Conservation (phyloP, 1,140 invertebrate species). For the Drosophila busckii region DNA sequence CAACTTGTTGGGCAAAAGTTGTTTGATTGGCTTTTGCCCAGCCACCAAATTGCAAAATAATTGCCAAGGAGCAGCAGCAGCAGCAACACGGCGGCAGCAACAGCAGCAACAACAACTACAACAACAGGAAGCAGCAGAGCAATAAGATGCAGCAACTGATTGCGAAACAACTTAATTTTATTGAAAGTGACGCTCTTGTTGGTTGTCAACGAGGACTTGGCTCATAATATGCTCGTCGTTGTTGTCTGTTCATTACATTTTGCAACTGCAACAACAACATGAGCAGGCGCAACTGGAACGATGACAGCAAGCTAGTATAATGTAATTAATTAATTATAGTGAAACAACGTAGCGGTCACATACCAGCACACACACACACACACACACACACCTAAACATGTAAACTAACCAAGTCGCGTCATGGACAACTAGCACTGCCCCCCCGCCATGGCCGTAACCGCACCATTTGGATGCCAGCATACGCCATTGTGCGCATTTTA, state of each 20-base stretch:
- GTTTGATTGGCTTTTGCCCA: conserved; percentile 66
- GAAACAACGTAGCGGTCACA: conserved; percentile 51
- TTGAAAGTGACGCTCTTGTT: conserved; percentile 62
- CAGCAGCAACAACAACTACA: too few species aligned
- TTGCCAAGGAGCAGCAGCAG: conserved; percentile 18
- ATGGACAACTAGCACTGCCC: conserved; percentile 7
- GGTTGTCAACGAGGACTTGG: conserved; percentile 25
- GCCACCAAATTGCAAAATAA: conserved; percentile 68
- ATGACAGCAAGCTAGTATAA: conserved; percentile 73
- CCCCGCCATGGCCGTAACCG: not conserved
- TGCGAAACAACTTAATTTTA: conserved; percentile 65
- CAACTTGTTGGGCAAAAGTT: conserved; percentile 53
- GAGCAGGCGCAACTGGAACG: conserved; percentile 6
- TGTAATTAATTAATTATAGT: conserved; percentile 74
- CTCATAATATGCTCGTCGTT: conserved; percentile 6
- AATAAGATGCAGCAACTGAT: conserved; percentile 44
- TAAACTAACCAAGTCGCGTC: conserved; percentile 3
- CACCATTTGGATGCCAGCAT: conserved; percentile 8
- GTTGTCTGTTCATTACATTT: conserved; percentile 16
- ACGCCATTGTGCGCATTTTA: conserved; percentile 40
- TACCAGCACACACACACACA: conserved; percentile 11
- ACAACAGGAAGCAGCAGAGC: not conserved
- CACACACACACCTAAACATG: conserved; percentile 5
- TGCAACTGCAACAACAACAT: conserved; percentile 39
- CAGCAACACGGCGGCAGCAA: not conserved